These are phyloP conservation scores for Monomorium pharaonis DNA, from an alignment of 1,140 invertebrate species.

Conservation along the genomic window DNA sequence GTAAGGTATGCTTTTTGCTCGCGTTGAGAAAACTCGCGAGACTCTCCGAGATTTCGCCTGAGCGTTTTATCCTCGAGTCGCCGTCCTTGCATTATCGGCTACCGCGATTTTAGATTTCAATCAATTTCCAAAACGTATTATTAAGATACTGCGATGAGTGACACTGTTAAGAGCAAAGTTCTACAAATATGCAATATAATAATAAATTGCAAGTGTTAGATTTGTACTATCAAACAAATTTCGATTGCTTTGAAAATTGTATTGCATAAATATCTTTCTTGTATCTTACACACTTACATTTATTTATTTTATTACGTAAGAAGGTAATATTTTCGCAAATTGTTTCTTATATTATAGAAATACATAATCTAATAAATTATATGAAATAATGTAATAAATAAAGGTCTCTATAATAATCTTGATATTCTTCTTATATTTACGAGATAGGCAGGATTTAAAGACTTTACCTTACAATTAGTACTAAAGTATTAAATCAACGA, in stretches of 20 bases:
- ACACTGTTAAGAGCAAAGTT: not conserved
- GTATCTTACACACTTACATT: not conserved
- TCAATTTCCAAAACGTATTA: not conserved
- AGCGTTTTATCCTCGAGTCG: not conserved
- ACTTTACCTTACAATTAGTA: not conserved
- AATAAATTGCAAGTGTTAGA: not conserved
- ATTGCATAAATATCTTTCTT: not conserved
- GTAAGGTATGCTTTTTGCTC: conserved; percentile 49
- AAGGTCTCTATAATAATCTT: not conserved
- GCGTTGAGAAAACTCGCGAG: not conserved
- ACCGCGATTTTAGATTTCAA: not conserved
- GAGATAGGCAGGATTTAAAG: not conserved
- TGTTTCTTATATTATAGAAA: not conserved
- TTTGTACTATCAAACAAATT: not conserved
- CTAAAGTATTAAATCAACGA: not conserved
- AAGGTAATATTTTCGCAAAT: not conserved
- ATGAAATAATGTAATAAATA: not conserved
- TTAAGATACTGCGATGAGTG: not conserved
- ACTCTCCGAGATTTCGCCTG: conserved; percentile 21
- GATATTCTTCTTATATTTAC: too few relatives aligned
- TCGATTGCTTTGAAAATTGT: not conserved
- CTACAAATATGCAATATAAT: not conserved
- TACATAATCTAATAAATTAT: not conserved
- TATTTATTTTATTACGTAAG: not conserved
- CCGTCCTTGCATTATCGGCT: not conserved